These are phyloP conservation scores for Nansenia antarctica DNA, from an alignment of 2,113 vertebrate species.

Conservation along the genomic window DNA sequence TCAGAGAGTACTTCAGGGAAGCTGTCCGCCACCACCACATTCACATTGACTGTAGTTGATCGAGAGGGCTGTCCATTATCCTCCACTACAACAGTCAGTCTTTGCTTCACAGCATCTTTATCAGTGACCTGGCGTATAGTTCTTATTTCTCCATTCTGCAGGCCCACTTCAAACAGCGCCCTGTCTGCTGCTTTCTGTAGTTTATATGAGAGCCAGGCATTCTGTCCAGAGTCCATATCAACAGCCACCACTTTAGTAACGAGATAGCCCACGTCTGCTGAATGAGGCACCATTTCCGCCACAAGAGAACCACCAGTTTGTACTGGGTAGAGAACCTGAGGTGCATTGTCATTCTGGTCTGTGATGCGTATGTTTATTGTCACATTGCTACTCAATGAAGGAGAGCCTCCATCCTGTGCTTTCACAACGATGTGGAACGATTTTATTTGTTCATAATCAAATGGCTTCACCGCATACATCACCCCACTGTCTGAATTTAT, in stretches of 20 bases:
- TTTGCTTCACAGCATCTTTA: constrained; percentile 38
- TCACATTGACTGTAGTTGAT: constrained; percentile 35
- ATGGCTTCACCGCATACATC: not conserved
- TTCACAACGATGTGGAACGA: not conserved
- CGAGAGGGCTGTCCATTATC: constrained; percentile 41
- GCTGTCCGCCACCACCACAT: constrained; percentile 33
- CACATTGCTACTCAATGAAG: not conserved
- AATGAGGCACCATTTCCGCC: constrained; percentile 36
- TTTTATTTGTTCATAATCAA: constrained; percentile 2
- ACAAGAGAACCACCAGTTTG: constrained; percentile 19
- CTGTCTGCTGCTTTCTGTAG: constrained; percentile 34
- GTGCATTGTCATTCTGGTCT: constrained; percentile 10
- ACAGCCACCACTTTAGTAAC: constrained; percentile 43
- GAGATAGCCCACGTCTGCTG: constrained; percentile 36
- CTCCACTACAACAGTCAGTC: constrained; percentile 36
- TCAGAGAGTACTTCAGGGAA: constrained; percentile 34
- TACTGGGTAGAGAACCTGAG: constrained; percentile 32
- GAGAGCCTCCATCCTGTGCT: not conserved
- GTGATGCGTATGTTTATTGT: not conserved
- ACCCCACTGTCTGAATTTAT: not conserved
- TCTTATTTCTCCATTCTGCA: constrained; percentile 42
- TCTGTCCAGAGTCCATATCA: constrained; percentile 44
- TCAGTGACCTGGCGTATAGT: constrained; percentile 30
- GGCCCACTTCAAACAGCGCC: constrained; percentile 36
- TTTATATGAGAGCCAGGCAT: constrained; percentile 41